Evolutionary conservation across 2,888 invertebrate species (phyloP).

Genomic region (Aphodius granarius): DNA sequence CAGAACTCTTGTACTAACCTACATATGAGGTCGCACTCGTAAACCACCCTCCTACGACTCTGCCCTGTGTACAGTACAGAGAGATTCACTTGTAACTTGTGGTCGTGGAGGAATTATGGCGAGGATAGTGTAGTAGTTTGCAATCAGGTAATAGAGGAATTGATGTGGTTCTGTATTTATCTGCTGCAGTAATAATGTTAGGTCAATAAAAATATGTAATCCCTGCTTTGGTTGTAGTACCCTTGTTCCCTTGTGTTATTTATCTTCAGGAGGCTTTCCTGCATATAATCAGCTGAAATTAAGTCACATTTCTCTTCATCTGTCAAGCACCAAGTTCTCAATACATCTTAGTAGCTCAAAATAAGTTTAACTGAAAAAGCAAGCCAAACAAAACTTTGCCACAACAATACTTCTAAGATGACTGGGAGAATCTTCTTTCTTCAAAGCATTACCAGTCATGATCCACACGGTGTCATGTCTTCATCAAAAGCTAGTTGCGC

Average conservation of each 20-base stretch:
- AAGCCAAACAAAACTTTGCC: too few species aligned
- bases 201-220: too few species aligned
- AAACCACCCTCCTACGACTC: slow-evolving; percentile 17
- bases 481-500: not conserved
- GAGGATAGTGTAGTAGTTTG: not conserved
- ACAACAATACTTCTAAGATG: not conserved
- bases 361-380: too few species aligned
- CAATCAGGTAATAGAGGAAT: not conserved
- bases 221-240: too few species aligned
- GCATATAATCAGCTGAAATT: too few species aligned
- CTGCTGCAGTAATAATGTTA: not conserved
- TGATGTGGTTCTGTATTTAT: not conserved
- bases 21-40: slow-evolving; percentile 20
- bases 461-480: not conserved
- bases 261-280: too few species aligned
- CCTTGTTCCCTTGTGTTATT: too few species aligned
- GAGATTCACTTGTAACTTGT: not conserved
- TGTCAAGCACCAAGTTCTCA: too few species aligned
- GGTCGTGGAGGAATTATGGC: not conserved
- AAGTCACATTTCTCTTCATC: too few species aligned
- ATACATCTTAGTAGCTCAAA: too few species aligned
- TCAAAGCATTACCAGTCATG: not conserved
- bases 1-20: slow-evolving; percentile 24
- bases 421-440: not conserved
- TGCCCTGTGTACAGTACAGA: not conserved